Conservation (phyloP, 2,888 invertebrate genomes). For the Melangyna quadrimaculata region DNA sequence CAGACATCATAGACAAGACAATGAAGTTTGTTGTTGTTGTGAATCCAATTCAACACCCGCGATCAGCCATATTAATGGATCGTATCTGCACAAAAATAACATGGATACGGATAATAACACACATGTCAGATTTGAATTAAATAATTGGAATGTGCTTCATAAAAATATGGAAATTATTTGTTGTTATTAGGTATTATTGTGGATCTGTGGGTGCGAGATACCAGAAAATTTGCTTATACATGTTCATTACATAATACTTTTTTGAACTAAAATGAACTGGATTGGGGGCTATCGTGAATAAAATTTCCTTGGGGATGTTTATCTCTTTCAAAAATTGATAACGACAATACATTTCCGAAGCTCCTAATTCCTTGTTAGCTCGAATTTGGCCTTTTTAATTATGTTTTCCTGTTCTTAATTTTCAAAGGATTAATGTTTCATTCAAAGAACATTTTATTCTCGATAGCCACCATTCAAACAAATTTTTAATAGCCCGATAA, state of each 20-base stretch:
- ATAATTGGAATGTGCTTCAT: slow-evolving; percentile 19
- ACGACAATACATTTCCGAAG: no score
- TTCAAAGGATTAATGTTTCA: no score
- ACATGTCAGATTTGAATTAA: slow-evolving; percentile 6
- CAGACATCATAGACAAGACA: slow-evolving; percentile 22
- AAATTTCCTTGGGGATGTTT: no score
- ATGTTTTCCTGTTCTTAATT: no score
- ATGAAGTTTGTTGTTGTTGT: background rate
- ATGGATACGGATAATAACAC: slow-evolving; percentile 17
- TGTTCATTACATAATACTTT: background rate
- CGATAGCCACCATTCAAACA: no score
- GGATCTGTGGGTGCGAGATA: background rate
- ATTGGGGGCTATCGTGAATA: no score
- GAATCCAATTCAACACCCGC: slow-evolving; percentile 15
- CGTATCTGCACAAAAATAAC: slow-evolving; percentile 27
- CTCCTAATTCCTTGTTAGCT: no score
- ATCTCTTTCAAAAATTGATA: no score
- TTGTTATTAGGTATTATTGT: background rate
- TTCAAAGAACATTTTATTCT: no score
- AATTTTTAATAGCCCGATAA: no score
- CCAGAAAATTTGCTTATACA: background rate
- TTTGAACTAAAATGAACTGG: background rate
- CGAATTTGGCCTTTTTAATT: no score
- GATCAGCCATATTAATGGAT: background rate
- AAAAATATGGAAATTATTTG: background rate